Base-by-base conservation (phyloP, 1,140 invertebrate species). In the Drosophila littoralis region DNA sequence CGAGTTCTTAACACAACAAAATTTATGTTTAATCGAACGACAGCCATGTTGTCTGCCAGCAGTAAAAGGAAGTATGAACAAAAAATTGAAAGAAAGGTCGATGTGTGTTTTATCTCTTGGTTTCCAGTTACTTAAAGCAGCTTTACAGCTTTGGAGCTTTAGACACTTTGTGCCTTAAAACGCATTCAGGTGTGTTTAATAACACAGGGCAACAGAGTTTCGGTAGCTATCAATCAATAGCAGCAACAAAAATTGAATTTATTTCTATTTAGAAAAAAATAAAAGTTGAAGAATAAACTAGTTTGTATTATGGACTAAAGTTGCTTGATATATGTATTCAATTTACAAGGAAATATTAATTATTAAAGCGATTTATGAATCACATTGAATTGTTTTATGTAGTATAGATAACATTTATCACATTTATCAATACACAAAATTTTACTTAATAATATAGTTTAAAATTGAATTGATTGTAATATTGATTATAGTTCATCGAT, bases 21-120 rank as follows among this genome's bases (percentile, higher is more conserved):
- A 89, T 89, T 89, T 83, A 89, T 89, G 80, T 89, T 90, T 81
- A 89, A 89, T 83, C 84, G 84, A 89, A 89, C 64, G 61, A 45
- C 70, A 69, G 55, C 64, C 70, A 81, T 63, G 50, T 65, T 58
- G 73, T 84, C 81, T 64, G 73, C 58, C 50, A 63, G 52, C 82
- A 83, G 83, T 88, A 82, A 82, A 83, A 74, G 60, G 10, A 36
- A 17, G 4, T 5, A 28, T 28, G 3, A 28, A 28, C 22, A 28
- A 28, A 28, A 28, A 28, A 28, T 28, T 28, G 22, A 36, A 15
- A 10, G 33, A 81, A 79, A 65, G 50, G 61, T 72, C 42, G 66
- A 67, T 75, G 55, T 78, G 63, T 63, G 42, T 48, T 76, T 79
- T 83, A 86, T 83, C 84, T 77, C 33, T 36, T 63, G 55, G 66